Evolutionary conservation across 2,888 invertebrate species (phyloP), one percentile per base, ranked within the genome.

Genomic region (Acanthacorydalis orientalis): DNA sequence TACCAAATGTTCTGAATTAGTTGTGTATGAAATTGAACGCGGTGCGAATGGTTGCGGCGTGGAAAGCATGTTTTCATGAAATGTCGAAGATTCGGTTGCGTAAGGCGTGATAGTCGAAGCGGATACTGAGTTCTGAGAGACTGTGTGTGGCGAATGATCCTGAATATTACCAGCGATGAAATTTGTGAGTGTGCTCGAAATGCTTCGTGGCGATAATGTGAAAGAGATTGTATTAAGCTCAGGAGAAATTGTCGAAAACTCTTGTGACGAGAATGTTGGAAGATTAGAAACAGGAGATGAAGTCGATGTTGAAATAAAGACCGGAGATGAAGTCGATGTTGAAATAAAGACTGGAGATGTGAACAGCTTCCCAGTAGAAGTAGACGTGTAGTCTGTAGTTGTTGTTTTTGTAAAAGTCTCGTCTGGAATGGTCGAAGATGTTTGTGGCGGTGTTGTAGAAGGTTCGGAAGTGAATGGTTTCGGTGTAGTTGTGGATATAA

Each of bases 401-500:
- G 44, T 47, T 32, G 48, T 33, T 46, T 52, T 50, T 7, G 51
- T 7, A 7, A 49, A 12, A 9, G 37, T 46, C 9, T 45, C 49
- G 33, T 51, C 40, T 43, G 53, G 50, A 3, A 52, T 14, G 7
- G 51, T 38, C 7, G 47, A 35, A 11, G 44, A 16, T n/a, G 52
- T 40, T 41, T 40, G 10, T 39, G 37, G 50, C 3, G 44, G 41
- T 11, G 55, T 53, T 15, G 54, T 51, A n/a, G 52, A 50, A 33
- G 51, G 46, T 43, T 51, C 49, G 3, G 54, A 52, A 11, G 49
- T 52, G 16, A 51, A 42, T 53, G 58, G 58, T 61, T 64, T 64
- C 64, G 68, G 67, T 53, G 68, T 69, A 53, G 66, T 67, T 55
- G 68, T 56, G 15, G 48, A 48, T 39, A 50, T 43, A 53, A 68